Conservation (phyloP, 2,888 invertebrate genomes). For the Synergus laeviventris region DNA sequence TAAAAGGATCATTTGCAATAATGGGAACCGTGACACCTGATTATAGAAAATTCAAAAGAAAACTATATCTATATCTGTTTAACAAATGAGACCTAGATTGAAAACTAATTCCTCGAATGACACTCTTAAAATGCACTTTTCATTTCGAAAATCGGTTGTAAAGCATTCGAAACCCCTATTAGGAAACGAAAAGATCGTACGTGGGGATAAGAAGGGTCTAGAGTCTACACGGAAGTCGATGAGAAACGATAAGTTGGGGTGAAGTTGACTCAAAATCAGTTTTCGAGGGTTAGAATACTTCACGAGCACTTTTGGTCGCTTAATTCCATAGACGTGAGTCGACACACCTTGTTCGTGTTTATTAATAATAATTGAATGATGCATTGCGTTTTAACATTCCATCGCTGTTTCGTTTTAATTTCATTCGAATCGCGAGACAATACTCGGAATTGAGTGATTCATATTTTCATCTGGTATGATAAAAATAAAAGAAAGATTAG, state of each 20-base stretch:
- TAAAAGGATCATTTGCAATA: background rate
- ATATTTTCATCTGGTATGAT: background rate
- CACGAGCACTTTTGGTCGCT: background rate
- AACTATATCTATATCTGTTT: background rate
- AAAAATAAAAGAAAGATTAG: background rate
- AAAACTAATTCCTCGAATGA: background rate
- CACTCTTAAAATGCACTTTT: background rate
- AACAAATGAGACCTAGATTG: background rate
- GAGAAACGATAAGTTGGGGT: conserved; percentile 4
- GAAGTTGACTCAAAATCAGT: conserved; percentile 24
- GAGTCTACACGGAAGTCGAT: conserved; percentile 1
- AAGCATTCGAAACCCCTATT: background rate
- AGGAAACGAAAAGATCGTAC: background rate
- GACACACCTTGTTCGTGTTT: background rate
- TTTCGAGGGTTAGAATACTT: background rate
- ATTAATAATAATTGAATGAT: conserved; percentile 11
- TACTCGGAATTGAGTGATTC: background rate
- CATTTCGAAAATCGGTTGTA: background rate
- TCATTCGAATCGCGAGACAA: background rate
- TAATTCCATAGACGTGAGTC: conserved; percentile 6
- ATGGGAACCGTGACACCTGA: no score
- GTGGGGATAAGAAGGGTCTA: background rate
- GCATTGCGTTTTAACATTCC: background rate
- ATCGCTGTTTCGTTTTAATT: background rate
- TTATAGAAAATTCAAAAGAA: background rate